Conservation (phyloP, 2,888 invertebrate species). For the Taphrorychus bicolor region DNA sequence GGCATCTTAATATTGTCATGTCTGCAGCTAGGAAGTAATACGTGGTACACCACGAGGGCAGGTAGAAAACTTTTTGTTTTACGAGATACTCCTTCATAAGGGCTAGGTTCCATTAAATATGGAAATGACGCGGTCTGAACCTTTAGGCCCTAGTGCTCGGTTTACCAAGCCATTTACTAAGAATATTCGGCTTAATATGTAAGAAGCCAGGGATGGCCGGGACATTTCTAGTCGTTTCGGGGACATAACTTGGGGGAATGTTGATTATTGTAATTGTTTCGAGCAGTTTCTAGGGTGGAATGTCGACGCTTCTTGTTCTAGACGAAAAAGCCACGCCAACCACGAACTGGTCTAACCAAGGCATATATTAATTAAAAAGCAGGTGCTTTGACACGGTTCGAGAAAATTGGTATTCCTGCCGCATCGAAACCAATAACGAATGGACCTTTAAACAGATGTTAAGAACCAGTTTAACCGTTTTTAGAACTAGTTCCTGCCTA, state of each 20-base stretch:
- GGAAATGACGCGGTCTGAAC: conserved; percentile 35
- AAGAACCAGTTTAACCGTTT: neutral
- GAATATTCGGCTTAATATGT: neutral
- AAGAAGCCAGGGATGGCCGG: neutral
- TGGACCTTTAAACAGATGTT: neutral
- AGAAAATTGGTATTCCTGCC: neutral
- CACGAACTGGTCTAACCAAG: no score
- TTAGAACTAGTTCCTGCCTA: neutral
- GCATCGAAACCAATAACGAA: neutral
- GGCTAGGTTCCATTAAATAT: conserved; percentile 34
- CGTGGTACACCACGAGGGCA: no score
- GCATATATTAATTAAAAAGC: neutral
- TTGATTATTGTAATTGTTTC: neutral
- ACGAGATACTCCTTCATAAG: neutral
- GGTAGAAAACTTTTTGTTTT: neutral
- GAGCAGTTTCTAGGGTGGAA: neutral
- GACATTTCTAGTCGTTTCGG: neutral
- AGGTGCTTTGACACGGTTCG: no score
- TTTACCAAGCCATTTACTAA: conserved; percentile 25
- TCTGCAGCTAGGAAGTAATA: no score
- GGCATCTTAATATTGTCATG: no score
- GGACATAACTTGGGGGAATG: neutral
- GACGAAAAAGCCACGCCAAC: no score
- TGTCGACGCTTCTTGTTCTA: no score
- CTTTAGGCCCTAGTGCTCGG: conserved; percentile 23